Base-by-base conservation (phyloP, 2,888 invertebrate species). In the Therioaphis trifolii region DNA sequence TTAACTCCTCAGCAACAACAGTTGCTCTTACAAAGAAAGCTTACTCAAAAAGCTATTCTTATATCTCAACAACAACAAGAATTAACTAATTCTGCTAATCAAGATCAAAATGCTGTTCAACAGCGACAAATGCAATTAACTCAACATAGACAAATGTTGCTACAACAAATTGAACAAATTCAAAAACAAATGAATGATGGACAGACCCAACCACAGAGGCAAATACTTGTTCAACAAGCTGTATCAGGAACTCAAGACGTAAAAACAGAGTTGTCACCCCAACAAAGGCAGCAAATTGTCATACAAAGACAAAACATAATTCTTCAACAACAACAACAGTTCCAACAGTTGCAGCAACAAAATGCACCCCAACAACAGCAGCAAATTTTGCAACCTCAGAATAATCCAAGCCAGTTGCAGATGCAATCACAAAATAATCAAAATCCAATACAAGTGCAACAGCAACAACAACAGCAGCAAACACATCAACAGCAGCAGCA, bases 151-250 rank as follows among this genome's bases (percentile, higher is more conserved):
- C 86, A 87, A 69, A 85, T 86, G 40, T 87, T 88, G 63, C 86
- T 88, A 15, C 88, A 88, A 72, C 88, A 82, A 78, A 86, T 87
- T 74, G 86, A 87, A 29, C 86, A 85, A 27, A 85, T 85, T 61
- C 85, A 84, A 52, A 77, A 84, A 49, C 86, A 86, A 75, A 79
- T 87, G 24, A 86, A 87, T 69, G 86, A 88, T 69, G 89, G 89
- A 74, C 89, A 89, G 80, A 87, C 87, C 84, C 89, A 89, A 84
- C 89, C 89, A 77, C 86, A 85, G 43, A 78, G 85, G 63, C 80
- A 84, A 66, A 80, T 76, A 24, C 84, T 85, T 15, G 85, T 86
- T 61, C 84, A 85, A 15, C 85, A 86, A 69, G n/a, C 84, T 14
- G 55, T 80, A 46, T 58, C 85, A 18, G 84, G 74, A n/a, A 72